phyloP scores from a whole-genome alignment of 1,140 invertebrate genomes.

The Anadara kagoshimensis region DNA sequence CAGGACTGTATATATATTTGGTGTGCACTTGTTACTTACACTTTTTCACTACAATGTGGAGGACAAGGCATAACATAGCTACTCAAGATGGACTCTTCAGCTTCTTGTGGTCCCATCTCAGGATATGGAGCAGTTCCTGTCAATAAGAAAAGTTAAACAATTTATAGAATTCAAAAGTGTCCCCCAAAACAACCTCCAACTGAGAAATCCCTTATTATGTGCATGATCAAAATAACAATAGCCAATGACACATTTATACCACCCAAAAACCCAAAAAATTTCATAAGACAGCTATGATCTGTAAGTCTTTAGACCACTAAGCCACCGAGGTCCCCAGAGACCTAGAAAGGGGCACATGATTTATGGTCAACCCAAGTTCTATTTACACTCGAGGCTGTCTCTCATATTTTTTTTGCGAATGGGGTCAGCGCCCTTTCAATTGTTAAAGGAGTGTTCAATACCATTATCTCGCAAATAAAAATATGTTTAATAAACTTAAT shows the following conservation, averaged over 20 bases:
- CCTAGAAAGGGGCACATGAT: too few species aligned
- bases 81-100: conserved; percentile 53
- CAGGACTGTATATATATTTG: too few species aligned
- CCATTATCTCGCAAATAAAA: too few species aligned
- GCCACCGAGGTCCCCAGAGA: too few species aligned
- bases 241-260: background rate
- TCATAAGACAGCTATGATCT: background rate
- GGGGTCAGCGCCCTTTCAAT: too few species aligned
- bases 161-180: background rate
- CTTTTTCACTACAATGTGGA: conserved; percentile 53
- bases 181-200: background rate
- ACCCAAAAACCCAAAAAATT: background rate
- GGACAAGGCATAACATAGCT: conserved; percentile 56
- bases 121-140: conserved; percentile 59
- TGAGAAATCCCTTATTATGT: background rate
- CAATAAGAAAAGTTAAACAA: background rate
- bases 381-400: too few species aligned
- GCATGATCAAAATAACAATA: background rate
- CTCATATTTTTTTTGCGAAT: too few species aligned
- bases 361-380: too few species aligned
- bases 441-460: too few species aligned
- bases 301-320: background rate
- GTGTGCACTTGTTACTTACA: too few species aligned
- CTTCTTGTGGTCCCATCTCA: conserved; percentile 53
- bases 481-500: too few species aligned